A percentile compares a stretch with the other conserved stretches of the same genome.
Evolutionary conservation across 2,797 vertebrate genomes (phyloP).

Genomic region (Eulemur mongoz): DNA sequence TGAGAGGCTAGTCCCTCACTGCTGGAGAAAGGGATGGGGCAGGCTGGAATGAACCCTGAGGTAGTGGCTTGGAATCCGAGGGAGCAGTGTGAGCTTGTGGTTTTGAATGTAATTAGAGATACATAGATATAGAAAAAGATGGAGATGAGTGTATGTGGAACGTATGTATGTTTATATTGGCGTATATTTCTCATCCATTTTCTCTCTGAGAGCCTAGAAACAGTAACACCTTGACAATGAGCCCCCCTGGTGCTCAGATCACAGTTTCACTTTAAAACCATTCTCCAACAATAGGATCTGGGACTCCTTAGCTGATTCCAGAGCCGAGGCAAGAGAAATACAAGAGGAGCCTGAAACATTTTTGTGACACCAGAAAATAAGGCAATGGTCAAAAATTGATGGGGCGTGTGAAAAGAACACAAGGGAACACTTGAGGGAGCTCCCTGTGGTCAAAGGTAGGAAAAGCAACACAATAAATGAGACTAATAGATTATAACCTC

Average conservation of each 20-base stretch:
- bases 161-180: background rate
- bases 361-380: background rate
- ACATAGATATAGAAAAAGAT: background rate
- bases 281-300: background rate
- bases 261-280: background rate
- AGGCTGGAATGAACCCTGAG: background rate
- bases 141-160: background rate
- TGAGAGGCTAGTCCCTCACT: background rate
- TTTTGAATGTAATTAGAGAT: background rate
- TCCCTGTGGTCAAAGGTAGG: background rate
- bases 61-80: background rate
- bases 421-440: background rate
- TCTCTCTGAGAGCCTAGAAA: background rate
- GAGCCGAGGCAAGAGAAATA: background rate
- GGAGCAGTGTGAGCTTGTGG: background rate
- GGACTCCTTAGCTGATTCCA: background rate
- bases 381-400: background rate
- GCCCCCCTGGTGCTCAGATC: background rate
- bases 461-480: background rate
- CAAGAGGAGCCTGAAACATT: background rate
- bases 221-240: background rate
- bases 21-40: background rate
- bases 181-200: background rate
- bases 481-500: background rate
- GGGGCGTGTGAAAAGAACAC: background rate